Evolutionary conservation across 2,888 invertebrate genomes (phyloP).

Genomic region (Heliconius ethilla): DNA sequence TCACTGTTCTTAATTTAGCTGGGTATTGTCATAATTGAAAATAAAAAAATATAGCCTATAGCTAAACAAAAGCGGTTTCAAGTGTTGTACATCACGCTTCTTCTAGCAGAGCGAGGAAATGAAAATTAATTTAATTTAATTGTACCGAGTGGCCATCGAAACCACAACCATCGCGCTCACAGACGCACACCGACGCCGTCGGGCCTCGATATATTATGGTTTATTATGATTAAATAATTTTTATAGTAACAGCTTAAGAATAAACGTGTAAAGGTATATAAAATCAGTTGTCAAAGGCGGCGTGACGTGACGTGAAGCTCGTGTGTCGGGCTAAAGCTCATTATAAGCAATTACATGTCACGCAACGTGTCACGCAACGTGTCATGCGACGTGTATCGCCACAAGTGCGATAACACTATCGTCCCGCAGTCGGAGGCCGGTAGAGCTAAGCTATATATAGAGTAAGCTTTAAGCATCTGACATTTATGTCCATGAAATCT

Average conservation of each 20-base stretch:
- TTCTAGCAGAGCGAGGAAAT: too few species aligned
- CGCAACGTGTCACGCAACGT: slow-evolving; percentile 1
- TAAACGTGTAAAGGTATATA: neutral
- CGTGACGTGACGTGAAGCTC: neutral
- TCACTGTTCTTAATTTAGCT: slow-evolving; percentile 19
- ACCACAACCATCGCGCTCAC: too few species aligned
- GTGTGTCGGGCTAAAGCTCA: neutral
- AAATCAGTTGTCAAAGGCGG: neutral
- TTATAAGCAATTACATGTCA: slow-evolving; percentile 11
- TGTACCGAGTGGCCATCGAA: too few species aligned
- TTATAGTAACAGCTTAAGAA: neutral
- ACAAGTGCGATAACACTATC: slow-evolving; percentile 33
- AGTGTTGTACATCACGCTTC: too few species aligned
- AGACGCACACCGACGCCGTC: too few species aligned
- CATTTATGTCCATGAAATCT: neutral
- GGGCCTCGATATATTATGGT: too few species aligned
- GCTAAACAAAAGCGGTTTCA: too few species aligned
- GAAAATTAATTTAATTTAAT: too few species aligned
- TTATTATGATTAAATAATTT: too few species aligned
- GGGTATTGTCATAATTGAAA: neutral
- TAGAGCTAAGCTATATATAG: neutral
- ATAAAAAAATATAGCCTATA: neutral
- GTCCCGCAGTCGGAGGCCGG: neutral
- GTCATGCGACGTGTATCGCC: slow-evolving; percentile 19
- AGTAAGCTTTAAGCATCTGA: neutral